Conservation (phyloP, 2,888 invertebrate species). For the Xylota sylvarum region DNA sequence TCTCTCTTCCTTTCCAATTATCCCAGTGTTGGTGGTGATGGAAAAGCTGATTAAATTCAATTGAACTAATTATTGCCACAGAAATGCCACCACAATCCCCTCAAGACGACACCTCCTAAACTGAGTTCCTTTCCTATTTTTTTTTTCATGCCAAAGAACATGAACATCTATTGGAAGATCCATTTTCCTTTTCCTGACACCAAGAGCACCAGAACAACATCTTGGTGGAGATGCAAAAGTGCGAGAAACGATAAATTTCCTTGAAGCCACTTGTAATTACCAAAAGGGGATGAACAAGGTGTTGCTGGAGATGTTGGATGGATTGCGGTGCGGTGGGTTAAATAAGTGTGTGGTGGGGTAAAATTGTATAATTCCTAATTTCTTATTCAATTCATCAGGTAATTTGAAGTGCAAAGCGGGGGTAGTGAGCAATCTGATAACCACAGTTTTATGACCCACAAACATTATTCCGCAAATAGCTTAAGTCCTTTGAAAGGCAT, state of each 20-base stretch:
- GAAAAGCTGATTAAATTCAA: slow-evolving; percentile 71
- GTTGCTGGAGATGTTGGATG: slow-evolving; percentile 23
- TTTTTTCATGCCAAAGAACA: background rate
- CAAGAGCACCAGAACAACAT: slow-evolving; percentile 15
- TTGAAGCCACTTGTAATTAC: slow-evolving; percentile 58
- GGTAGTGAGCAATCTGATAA: slow-evolving; percentile 37
- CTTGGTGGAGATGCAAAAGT: slow-evolving; percentile 40
- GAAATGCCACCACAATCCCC: slow-evolving; percentile 26
- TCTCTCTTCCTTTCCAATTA: slow-evolving; percentile 57
- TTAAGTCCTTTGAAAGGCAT: slow-evolving; percentile 42
- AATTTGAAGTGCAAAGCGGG: slow-evolving; percentile 26
- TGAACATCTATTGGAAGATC: slow-evolving; percentile 6
- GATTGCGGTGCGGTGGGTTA: slow-evolving; percentile 19
- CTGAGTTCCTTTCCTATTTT: slow-evolving; percentile 1
- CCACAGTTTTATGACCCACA: slow-evolving; percentile 54
- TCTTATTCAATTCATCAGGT: slow-evolving; percentile 66
- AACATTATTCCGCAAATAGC: slow-evolving; percentile 61
- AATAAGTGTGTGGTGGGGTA: slow-evolving; percentile 14
- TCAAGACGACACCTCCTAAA: slow-evolving; percentile 9
- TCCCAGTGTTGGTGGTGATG: slow-evolving; percentile 27
- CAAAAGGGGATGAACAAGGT: slow-evolving; percentile 10
- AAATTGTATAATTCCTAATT: slow-evolving; percentile 42
- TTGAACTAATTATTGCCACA: slow-evolving; percentile 68
- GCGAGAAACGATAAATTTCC: slow-evolving; percentile 61
- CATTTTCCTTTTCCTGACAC: slow-evolving; percentile 4